These are phyloP conservation scores for Megalops atlanticus DNA, from an alignment of 2,113 vertebrate genomes.

Conservation along the genomic window DNA sequence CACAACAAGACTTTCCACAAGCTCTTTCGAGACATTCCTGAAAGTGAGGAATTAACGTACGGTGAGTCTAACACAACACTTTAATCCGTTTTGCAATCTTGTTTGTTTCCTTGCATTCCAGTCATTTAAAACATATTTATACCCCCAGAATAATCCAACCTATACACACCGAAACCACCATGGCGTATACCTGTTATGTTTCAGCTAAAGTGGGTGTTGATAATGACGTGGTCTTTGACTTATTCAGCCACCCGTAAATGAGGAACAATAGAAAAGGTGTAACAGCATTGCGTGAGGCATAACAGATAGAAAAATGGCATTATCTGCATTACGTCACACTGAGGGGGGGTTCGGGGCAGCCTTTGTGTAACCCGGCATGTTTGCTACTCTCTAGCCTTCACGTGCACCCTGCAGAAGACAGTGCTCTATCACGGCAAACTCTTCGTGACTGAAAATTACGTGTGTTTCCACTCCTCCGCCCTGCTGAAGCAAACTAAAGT, in stretches of 20 bases:
- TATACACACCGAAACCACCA: too few species aligned
- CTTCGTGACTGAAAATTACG: conserved; percentile 64
- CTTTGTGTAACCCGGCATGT: not conserved
- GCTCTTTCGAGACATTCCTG: conserved; percentile 69
- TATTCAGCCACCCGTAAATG: not conserved
- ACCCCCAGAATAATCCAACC: too few species aligned
- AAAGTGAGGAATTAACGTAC: conserved; percentile 60
- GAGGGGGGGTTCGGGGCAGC: not conserved
- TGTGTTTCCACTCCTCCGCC: conserved; percentile 79
- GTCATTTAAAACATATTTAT: too few species aligned
- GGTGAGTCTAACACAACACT: conserved; percentile 59
- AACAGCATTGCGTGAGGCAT: not conserved
- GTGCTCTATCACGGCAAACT: conserved; percentile 79
- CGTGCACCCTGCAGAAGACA: conserved; percentile 80
- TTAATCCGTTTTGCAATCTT: not conserved
- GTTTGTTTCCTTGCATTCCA: not conserved
- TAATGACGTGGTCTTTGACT: not conserved
- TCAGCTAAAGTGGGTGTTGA: not conserved
- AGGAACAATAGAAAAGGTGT: not conserved
- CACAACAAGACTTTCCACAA: conserved; percentile 68
- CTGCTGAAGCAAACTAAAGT: conserved; percentile 83
- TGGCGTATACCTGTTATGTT: too few species aligned
- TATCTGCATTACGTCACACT: not conserved
- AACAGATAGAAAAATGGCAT: not conserved
- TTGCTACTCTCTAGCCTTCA: conserved; percentile 58